Conservation (phyloP, 2,113 vertebrate genomes). For the Regulus satrapa region DNA sequence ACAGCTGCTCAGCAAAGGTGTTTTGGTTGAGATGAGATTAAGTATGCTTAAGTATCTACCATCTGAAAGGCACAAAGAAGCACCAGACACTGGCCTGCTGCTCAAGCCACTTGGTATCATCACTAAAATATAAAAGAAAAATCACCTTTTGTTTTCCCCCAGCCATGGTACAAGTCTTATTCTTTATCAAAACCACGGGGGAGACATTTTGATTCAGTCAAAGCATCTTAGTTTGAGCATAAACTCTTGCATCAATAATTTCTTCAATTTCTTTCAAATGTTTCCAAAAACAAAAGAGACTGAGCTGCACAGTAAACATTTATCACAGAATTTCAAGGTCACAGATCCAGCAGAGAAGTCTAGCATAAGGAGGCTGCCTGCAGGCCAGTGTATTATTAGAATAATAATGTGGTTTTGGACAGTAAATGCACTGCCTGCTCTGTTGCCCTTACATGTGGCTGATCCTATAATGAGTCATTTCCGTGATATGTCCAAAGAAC, state of each 20-base stretch:
- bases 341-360: not conserved
- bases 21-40: not conserved
- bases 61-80: not conserved
- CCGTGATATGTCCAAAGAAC: not conserved
- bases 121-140: not conserved
- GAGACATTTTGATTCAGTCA: not conserved
- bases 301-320: not conserved
- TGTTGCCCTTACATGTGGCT: not conserved
- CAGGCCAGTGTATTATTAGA: not conserved
- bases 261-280: not conserved
- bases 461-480: not conserved
- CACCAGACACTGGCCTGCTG: not conserved
- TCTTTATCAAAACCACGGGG: not conserved
- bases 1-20: not conserved
- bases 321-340: not conserved
- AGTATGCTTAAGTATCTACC: not conserved
- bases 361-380: not conserved
- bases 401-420: not conserved
- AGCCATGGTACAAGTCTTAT: not conserved
- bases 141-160: not conserved
- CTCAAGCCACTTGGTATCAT: not conserved
- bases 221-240: not conserved
- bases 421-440: not conserved
- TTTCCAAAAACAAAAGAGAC: not conserved
- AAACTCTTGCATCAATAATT: not conserved